Evolutionary conservation across 2,113 vertebrate genomes (phyloP), one percentile per base, ranked within the genome.

Genomic region (Paralichthys olivaceus): DNA sequence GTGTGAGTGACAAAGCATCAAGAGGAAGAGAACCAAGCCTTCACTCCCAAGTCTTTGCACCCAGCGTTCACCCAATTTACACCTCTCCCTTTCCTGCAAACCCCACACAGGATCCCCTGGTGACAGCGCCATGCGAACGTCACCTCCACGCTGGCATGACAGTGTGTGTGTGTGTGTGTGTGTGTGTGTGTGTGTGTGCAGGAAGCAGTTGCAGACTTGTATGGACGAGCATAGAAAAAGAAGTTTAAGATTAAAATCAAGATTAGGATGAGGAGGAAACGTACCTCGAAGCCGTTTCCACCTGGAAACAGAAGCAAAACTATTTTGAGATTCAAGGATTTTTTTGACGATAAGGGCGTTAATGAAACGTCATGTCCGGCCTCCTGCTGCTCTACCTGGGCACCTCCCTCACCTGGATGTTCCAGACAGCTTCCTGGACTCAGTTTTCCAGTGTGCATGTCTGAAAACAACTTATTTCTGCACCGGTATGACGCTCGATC

Each of bases 61-160:
- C 90, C 89, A 91, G 84, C 75, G 14, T 72, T 93, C 90, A 90
- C 89, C 90, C 91, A 94, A 94, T 94, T 94, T 94, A 91, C 93
- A 94, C 93, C 91, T 94, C 88, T 84, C 73, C 64, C 74, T 78
- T 85, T 80, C 84, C 80, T 89, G 87, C 87, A 83, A 91, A 88
- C 81, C 72, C 82, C 86, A 89, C 86, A 85, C 87, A 60, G 71
- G 60, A 73, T 86, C 85, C 92, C 87, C 89, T 74, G 77, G 86
- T 81, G 86, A 83, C 84, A 83, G 82, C 85, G 55, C 89, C 81
- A 84, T 85, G 80, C 80, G 87, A 93, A 92, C 92, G 54, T 83
- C 90, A 89, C 80, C 87, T 85, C 83, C 92, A 84, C 83, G 87
- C 86, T 88, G 88, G 87, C 84, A 78, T 63, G 78, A 40, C 56